Evolutionary conservation across 2,888 invertebrate genomes (phyloP).

Genomic region (Coenonympha arcania): DNA sequence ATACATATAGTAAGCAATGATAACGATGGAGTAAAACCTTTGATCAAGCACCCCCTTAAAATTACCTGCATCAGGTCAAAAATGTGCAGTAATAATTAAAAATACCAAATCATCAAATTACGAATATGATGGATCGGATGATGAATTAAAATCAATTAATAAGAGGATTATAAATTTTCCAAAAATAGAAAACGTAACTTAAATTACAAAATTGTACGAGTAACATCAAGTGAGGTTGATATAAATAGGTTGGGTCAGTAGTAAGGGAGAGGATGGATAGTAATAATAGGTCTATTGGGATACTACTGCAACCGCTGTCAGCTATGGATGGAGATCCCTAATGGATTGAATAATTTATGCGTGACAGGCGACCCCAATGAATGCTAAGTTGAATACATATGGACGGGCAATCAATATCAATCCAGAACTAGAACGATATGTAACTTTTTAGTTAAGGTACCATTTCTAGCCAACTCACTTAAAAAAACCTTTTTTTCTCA

Average conservation of each 20-base stretch:
- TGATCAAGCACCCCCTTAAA: no score
- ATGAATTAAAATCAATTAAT: no score
- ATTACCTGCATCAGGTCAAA: no score
- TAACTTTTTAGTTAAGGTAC: not conserved
- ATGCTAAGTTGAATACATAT: not conserved
- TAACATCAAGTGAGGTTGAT: no score
- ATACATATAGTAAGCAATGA: no score
- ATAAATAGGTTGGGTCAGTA: conserved; percentile 48
- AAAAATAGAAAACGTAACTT: no score
- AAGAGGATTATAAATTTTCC: no score
- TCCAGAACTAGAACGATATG: not conserved
- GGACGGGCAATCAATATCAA: not conserved
- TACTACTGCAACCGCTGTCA: conserved; percentile 18
- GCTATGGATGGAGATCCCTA: conserved; percentile 37
- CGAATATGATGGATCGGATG: no score
- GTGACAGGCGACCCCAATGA: conserved; percentile 25
- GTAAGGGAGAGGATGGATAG: conserved; percentile 61
- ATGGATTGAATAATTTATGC: conserved; percentile 56
- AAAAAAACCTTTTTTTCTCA: not conserved
- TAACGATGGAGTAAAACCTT: no score
- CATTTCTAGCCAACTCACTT: not conserved
- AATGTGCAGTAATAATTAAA: no score
- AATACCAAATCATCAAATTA: no score
- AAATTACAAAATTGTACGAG: no score
- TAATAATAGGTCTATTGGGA: conserved; percentile 59